A percentile compares a stretch with the other conserved stretches of the same genome.
Conservation (phyloP, 1,140 invertebrate species). For the Hylaeus anthracinus region DNA sequence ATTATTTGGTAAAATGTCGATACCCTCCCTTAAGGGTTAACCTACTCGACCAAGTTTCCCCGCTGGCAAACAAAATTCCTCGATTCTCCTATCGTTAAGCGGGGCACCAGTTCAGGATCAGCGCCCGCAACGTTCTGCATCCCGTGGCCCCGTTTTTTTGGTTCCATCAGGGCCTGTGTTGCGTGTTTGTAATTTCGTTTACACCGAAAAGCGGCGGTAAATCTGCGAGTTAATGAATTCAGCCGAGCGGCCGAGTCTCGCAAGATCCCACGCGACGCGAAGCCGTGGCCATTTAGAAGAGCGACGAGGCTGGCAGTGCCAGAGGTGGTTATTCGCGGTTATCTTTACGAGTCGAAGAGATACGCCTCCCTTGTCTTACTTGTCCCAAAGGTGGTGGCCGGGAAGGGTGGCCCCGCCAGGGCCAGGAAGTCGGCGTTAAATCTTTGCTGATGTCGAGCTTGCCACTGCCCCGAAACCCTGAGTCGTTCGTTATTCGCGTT, state of each 20-base stretch:
- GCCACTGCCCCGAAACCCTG: conserved; percentile 45
- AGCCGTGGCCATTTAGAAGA: conserved; percentile 39
- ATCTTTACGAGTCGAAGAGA: conserved; percentile 78
- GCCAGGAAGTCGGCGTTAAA: conserved; percentile 77
- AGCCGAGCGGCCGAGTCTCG: conserved; percentile 42
- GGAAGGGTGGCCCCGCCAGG: conserved; percentile 5
- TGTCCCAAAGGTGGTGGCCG: conserved; percentile 37
- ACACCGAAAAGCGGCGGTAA: conserved; percentile 77
- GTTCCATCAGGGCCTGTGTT: background rate
- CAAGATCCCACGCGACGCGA: conserved; percentile 31
- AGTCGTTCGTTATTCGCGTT: conserved; percentile 56
- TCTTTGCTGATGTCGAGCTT: conserved; percentile 69
- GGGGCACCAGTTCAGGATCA: no score
- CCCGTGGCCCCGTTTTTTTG: background rate
- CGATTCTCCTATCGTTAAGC: no score
- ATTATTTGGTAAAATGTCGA: no score
- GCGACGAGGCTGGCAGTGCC: conserved; percentile 30
- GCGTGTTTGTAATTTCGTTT: conserved; percentile 73
- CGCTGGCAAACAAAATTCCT: no score
- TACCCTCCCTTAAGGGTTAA: no score
- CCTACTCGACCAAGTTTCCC: no score
- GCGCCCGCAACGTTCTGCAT: no score
- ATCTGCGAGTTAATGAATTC: conserved; percentile 79
- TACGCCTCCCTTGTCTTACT: conserved; percentile 67
- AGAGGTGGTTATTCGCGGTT: conserved; percentile 70